Evolutionary conservation across 2,888 invertebrate genomes (phyloP).

Genomic region (Chrysolina oricalcia): DNA sequence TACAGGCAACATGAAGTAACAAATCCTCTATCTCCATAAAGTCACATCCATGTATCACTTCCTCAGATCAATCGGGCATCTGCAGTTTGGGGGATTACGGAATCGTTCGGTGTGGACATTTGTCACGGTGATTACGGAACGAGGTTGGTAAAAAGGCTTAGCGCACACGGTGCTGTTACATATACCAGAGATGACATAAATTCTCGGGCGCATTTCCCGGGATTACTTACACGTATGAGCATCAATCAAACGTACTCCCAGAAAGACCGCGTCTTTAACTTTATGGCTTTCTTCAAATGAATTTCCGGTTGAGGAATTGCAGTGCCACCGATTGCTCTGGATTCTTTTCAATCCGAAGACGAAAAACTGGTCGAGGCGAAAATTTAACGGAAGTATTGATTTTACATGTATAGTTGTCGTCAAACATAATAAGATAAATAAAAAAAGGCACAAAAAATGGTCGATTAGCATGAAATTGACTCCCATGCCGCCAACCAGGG

Average conservation of each 20-base stretch:
- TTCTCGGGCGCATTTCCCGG: background rate
- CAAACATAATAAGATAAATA: too few species aligned
- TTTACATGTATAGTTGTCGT: too few species aligned
- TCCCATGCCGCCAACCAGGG: too few species aligned
- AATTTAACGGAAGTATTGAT: too few species aligned
- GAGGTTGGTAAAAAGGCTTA: slow-evolving; percentile 14
- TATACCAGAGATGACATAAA: slow-evolving; percentile 16
- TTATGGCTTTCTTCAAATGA: background rate
- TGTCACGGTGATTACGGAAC: background rate
- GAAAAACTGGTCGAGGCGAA: too few species aligned
- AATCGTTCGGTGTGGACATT: slow-evolving; percentile 14
- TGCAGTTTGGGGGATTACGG: too few species aligned
- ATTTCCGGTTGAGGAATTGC: background rate
- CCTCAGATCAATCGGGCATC: too few species aligned
- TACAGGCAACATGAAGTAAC: too few species aligned
- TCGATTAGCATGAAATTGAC: too few species aligned
- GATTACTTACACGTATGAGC: slow-evolving; percentile 20
- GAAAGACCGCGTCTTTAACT: slow-evolving; percentile 5
- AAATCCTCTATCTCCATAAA: too few species aligned
- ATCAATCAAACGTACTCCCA: slow-evolving; percentile 4
- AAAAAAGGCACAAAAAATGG: too few species aligned
- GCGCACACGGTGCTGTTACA: background rate
- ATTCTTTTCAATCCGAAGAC: background rate
- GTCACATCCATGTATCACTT: too few species aligned
- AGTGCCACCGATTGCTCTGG: background rate